Evolutionary conservation across 2,113 vertebrate genomes (phyloP).

Genomic region (Rhinichthys klamathensis): DNA sequence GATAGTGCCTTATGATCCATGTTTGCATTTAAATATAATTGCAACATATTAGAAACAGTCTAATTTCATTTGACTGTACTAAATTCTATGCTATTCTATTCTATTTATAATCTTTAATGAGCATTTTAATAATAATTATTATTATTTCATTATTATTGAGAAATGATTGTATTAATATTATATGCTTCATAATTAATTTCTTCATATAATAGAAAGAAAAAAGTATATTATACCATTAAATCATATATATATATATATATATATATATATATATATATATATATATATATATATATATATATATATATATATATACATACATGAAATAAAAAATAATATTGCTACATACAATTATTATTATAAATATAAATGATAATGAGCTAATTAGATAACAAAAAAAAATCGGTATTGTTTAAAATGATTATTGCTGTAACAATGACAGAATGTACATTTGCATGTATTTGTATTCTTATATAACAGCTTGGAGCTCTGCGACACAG

Average conservation of each 20-base stretch:
- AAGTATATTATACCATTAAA: too few species aligned
- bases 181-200: too few species aligned
- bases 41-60: neutral
- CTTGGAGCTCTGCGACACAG: constrained; percentile 45
- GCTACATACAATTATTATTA: neutral
- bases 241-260: too few species aligned
- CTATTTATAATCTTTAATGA: neutral
- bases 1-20: neutral
- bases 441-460: constrained; percentile 6
- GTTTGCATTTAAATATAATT: neutral
- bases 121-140: neutral
- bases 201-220: too few species aligned
- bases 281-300: too few species aligned
- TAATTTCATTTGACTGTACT: neutral
- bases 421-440: neutral
- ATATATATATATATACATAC: too few species aligned
- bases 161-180: neutral
- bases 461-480: constrained; percentile 30
- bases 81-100: neutral
- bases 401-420: constrained; percentile 9
- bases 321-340: too few species aligned
- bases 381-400: constrained; percentile 21
- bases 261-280: too few species aligned
- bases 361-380: neutral
- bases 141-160: neutral